These are phyloP conservation scores for Pachycephala philippinensis DNA, from an alignment of 2,113 vertebrate species.

Conservation along the genomic window DNA sequence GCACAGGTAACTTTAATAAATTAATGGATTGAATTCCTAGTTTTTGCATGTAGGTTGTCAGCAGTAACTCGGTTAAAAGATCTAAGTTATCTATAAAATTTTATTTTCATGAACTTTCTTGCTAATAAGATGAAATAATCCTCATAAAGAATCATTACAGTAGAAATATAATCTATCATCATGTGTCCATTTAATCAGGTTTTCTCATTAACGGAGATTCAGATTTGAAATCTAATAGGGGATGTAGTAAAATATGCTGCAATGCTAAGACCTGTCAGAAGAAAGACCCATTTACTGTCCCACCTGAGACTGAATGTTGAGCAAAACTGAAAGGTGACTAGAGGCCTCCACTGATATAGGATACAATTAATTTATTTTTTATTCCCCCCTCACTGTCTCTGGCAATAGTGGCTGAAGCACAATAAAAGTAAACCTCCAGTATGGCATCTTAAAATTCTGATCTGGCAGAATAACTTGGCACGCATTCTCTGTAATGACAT, in stretches of 20 bases:
- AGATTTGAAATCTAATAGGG: not conserved
- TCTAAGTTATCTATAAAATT: not conserved
- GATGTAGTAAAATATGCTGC: not conserved
- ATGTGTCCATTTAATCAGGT: not conserved
- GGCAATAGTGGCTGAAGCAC: not conserved
- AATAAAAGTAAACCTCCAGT: not conserved
- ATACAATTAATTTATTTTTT: not conserved
- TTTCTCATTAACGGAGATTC: not conserved
- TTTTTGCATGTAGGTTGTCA: not conserved
- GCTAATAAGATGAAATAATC: not conserved
- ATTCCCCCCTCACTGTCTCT: not conserved
- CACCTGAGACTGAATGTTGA: not conserved
- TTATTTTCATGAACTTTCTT: not conserved
- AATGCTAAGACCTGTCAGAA: not conserved
- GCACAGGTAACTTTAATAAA: constrained; percentile 16
- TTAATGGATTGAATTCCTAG: not conserved
- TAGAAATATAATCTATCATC: not conserved
- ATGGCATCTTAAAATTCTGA: not conserved
- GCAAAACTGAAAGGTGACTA: not conserved
- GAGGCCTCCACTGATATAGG: not conserved
- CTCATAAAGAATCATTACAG: not conserved
- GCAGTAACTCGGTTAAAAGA: not conserved
- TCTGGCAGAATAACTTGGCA: not conserved
- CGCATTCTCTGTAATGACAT: not conserved
- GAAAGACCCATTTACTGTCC: not conserved